These are phyloP conservation scores for Chelonia mydas DNA, from an alignment of 2,797 vertebrate genomes.

Conservation along the genomic window DNA sequence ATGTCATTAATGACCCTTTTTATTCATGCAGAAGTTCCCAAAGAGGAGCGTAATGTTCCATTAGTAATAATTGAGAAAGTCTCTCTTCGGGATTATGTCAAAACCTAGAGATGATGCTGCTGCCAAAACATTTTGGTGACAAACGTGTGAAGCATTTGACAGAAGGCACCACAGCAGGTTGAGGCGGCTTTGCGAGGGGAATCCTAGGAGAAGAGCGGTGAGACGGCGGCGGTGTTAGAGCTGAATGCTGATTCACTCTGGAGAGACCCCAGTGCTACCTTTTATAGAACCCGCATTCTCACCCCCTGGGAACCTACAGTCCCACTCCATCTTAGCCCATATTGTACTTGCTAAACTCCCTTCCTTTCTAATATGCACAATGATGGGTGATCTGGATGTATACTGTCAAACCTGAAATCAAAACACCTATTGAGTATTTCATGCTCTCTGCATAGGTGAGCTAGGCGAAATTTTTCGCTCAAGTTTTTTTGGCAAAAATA, in stretches of 20 bases:
- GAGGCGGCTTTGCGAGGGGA: conserved; percentile 68
- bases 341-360: not conserved
- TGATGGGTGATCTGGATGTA: not conserved
- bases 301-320: not conserved
- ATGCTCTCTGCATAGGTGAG: not conserved
- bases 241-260: not conserved
- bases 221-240: conserved; percentile 20
- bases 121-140: conserved; percentile 87
- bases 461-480: too few relatives aligned
- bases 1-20: conserved; percentile 86
- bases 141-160: conserved; percentile 77
- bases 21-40: conserved; percentile 84
- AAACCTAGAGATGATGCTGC: conserved; percentile 82
- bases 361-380: not conserved
- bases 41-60: conserved; percentile 83
- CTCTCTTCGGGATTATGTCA: conserved; percentile 83
- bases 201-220: conserved; percentile 41
- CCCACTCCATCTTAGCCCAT: not conserved
- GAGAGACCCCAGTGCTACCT: accelerated
- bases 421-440: not conserved
- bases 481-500: not conserved
- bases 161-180: conserved; percentile 77
- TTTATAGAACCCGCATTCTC: not conserved
- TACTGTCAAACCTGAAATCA: not conserved
- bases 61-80: conserved; percentile 86